Base-by-base conservation (phyloP, 2,797 vertebrate genomes). In the Thaleichthys pacificus region DNA sequence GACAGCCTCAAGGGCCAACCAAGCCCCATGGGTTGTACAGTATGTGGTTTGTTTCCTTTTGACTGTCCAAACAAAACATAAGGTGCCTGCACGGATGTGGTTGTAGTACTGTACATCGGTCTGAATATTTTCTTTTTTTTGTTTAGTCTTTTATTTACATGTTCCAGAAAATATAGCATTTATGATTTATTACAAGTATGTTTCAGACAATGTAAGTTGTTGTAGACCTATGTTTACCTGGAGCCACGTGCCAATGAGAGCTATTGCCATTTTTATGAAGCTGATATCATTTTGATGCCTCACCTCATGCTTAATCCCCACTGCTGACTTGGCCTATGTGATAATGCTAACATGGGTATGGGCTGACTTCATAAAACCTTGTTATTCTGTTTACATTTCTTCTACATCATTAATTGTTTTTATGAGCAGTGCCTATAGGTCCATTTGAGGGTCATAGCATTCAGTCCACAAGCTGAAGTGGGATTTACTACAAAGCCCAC, bases 291-390 rank as follows among this genome's bases (percentile, higher is more conserved):
- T 14, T 30, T 54, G 51, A 68, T 11, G 51, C 51, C 28, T 57
- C 51, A 68, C 19, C 9, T 68, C 66, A 32, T 51, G 49, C 51
- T 32, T 12, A 47, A 30, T 49, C 26, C 56, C 66, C 19, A 56
- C 26, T 32, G 49, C 49, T 19, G 8, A 3, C 3, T 14, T 30
- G 15, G 7, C 28, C 49, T 21, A 42, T 66, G 38, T 66, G 64
- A 24, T 12, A 14, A 58, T 28, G 51, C 28, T 17, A 21, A 21
- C 49, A 32, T 30, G 66, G 4, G 3, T 57, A 19, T 35, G 30
- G 12, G 30, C 26, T 68, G 19, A 32, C 7, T 57, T 68, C 32
- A 68, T 57, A 26, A 68, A 68, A 51, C 66, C 42, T 24, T 68
- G 15, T 68, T 26, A 68, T 51, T 12, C 54, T 58, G 54, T 57